phyloP scores from a whole-genome alignment of 2,797 vertebrate species.

The Paedocypris micromegethes region DNA sequence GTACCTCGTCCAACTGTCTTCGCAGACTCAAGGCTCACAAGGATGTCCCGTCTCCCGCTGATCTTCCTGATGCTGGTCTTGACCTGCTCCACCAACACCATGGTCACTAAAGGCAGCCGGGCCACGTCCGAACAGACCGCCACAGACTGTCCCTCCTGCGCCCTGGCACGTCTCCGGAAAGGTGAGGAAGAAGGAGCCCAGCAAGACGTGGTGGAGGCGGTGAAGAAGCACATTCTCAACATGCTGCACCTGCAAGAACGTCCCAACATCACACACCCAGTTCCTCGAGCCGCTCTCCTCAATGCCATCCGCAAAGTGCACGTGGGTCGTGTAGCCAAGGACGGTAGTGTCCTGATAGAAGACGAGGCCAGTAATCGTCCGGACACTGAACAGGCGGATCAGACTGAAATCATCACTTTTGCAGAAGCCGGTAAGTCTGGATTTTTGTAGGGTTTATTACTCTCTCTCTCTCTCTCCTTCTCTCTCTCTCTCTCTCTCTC shows the following conservation, averaged over 20 bases:
- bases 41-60: conserved; percentile 74
- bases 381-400: conserved; percentile 61
- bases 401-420: conserved; percentile 90
- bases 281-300: conserved; percentile 87
- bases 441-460: background rate
- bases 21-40: conserved; percentile 46
- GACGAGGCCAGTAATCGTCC: conserved; percentile 64
- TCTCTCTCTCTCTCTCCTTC: too few relatives aligned
- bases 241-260: conserved; percentile 92
- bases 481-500: too few relatives aligned
- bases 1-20: conserved; percentile 18
- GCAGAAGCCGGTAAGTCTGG: conserved; percentile 85
- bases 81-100: conserved; percentile 64
- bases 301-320: conserved; percentile 91
- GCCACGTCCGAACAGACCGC: conserved; percentile 16
- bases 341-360: conserved; percentile 87
- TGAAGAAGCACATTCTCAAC: conserved; percentile 92
- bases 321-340: conserved; percentile 83
- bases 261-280: conserved; percentile 88
- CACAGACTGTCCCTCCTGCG: conserved; percentile 78
- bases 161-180: conserved; percentile 74
- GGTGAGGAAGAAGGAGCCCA: conserved; percentile 63
- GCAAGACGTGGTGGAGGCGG: conserved; percentile 90
- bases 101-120: conserved; percentile 45
- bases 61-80: conserved; percentile 74